These are phyloP conservation scores for Nerophis ophidion DNA, from an alignment of 2,113 vertebrate species.

Conservation along the genomic window DNA sequence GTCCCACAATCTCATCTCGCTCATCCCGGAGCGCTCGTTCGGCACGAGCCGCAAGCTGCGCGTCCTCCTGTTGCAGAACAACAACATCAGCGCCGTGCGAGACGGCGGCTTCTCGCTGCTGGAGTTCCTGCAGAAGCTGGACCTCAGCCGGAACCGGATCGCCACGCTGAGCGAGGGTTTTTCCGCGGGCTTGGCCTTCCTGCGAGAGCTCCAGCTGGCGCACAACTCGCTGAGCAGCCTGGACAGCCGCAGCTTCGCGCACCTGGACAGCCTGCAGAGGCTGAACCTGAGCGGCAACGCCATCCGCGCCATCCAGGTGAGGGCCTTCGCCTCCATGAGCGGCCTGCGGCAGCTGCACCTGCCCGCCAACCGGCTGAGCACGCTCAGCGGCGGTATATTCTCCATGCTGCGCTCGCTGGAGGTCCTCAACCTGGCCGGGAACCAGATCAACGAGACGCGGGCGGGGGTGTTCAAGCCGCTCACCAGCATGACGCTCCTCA, in stretches of 20 bases:
- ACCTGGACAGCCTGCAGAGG: conserved; percentile 71
- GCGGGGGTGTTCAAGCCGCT: conserved; percentile 64
- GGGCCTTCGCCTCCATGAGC: conserved; percentile 69
- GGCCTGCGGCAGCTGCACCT: conserved; percentile 69
- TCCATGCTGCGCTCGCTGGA: conserved; percentile 76
- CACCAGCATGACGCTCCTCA: conserved; percentile 67
- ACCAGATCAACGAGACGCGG: conserved; percentile 61
- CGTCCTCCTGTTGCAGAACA: conserved; percentile 70
- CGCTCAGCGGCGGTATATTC: conserved; percentile 65
- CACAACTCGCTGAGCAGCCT: conserved; percentile 64
- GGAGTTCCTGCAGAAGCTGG: conserved; percentile 72
- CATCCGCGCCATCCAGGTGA: conserved; percentile 59
- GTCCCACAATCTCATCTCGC: conserved; percentile 65
- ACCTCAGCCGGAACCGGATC: conserved; percentile 73
- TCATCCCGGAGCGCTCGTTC: conserved; percentile 56
- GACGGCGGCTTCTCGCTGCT: conserved; percentile 64
- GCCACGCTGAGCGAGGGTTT: conserved; percentile 57
- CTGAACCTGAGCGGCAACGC: conserved; percentile 69
- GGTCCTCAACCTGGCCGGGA: conserved; percentile 69
- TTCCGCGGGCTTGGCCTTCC: conserved; percentile 62
- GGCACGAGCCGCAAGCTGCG: conserved; percentile 58
- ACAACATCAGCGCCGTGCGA: conserved; percentile 62
- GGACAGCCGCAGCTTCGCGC: conserved; percentile 54
- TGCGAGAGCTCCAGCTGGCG: conserved; percentile 67
- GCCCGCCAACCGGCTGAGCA: conserved; percentile 59